Evolutionary conservation across 2,797 vertebrate species (phyloP).

Genomic region (Macroramphosus scolopax): DNA sequence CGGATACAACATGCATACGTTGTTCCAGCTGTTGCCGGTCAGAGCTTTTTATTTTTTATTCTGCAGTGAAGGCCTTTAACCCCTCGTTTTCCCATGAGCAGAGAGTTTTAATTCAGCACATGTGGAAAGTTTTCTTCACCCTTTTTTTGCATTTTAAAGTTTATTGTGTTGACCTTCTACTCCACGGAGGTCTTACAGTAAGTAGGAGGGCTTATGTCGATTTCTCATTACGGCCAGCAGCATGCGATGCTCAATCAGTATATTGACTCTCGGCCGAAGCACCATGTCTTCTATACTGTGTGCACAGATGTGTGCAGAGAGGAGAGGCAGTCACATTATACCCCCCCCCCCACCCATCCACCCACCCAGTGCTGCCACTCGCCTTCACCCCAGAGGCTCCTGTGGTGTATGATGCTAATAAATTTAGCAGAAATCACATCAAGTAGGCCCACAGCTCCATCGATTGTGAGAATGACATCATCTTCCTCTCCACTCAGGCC

Average conservation of each 20-base stretch:
- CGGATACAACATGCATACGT: too few species aligned
- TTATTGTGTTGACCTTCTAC: background rate
- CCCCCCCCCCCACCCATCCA: conserved; percentile 8
- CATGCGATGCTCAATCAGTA: conserved; percentile 3
- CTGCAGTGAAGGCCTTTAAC: too few species aligned
- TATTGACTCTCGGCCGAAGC: conserved; percentile 23
- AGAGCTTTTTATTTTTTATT: too few species aligned
- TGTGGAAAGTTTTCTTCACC: too few species aligned
- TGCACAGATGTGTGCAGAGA: conserved; percentile 23
- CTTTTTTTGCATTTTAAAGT: conserved; percentile 5
- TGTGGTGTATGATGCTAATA: conserved; percentile 55
- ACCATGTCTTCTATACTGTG: conserved; percentile 6
- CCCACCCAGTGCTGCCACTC: conserved; percentile 15
- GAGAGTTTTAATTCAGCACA: background rate
- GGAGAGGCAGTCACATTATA: conserved; percentile 27
- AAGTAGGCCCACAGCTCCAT: conserved; percentile 52
- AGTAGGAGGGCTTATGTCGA: conserved; percentile 9
- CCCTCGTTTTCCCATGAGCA: too few species aligned
- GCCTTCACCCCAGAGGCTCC: conserved; percentile 49
- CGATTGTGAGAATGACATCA: conserved; percentile 71
- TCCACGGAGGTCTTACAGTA: conserved; percentile 1
- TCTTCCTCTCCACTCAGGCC: conserved; percentile 22
- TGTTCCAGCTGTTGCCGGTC: too few species aligned
- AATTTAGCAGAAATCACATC: conserved; percentile 68
- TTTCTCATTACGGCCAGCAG: conserved; percentile 11